Conservation (phyloP, 1,140 invertebrate species). For the Frieseomelitta varia region DNA sequence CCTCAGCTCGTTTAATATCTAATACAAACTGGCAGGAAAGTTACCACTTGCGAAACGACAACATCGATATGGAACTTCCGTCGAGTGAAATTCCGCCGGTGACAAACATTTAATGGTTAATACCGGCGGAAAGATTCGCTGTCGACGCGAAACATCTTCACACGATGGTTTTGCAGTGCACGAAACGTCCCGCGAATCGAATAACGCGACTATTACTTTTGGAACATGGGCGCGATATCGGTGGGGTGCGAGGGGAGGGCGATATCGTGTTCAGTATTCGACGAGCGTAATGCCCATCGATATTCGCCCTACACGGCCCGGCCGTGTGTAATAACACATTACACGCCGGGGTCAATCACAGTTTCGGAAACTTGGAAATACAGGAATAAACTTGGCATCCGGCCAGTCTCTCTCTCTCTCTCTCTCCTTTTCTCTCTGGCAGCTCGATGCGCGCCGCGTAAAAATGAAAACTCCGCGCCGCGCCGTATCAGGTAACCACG, state of each 20-base stretch:
- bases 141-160: neutral
- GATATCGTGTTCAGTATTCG: neutral
- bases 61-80: neutral
- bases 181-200: neutral
- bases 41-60: neutral
- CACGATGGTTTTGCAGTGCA: neutral
- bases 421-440: neutral
- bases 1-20: too few species aligned
- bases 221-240: neutral
- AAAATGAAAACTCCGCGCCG: conserved; percentile 33
- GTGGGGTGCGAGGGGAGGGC: too few species aligned
- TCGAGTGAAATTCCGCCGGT: neutral
- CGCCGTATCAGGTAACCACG: conserved; percentile 47
- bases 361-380: conserved; percentile 48
- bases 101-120: neutral
- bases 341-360: conserved; percentile 44
- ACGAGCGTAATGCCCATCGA: neutral
- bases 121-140: neutral
- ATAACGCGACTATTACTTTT: neutral
- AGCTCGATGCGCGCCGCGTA: neutral
- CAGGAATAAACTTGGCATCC: conserved; percentile 39
- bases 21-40: neutral
- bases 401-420: neutral
- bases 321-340: conserved; percentile 47
- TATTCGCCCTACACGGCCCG: conserved; percentile 10